Evolutionary conservation across 2,113 vertebrate genomes (phyloP), one percentile per base, ranked within the genome.

Genomic region (Sphaerodactylus townsendi): DNA sequence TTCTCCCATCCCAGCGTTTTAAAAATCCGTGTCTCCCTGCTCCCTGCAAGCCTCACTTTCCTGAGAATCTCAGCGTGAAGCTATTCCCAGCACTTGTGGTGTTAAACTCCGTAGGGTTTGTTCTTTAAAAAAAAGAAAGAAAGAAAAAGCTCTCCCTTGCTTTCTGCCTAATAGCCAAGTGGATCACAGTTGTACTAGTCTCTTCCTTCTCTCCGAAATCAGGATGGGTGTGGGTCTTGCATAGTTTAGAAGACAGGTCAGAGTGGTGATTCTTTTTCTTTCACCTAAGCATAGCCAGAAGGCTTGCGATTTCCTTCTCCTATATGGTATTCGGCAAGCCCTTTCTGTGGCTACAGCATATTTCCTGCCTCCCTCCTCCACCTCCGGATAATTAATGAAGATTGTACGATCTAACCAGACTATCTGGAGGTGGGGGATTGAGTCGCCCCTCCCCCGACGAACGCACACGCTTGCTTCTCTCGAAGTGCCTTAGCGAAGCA

Each of bases 31-130:
- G 66, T 59, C 69, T n/a, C 53, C 66, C 65, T 56, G 10, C 37
- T 81, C 44, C 79, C 69, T 62, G 70, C 69, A 65, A 62, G 66
- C 76, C 78, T 72, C 68, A 79, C 66, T 78, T 85, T 85, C 76
- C 37, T 17, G 5, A 37, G 35, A 13, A 69, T 46, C 65, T 70
- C 6, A 11, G 56, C 85, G 6, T 8, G 50, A 39, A 71, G 66
- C 80, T 72, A 71, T 82, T 77, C 75, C 41, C 68, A 28, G 28
- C 13, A 28, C 80, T 50, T 25, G 56, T 53, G 68, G 68, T 82
- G 56, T 35, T 78, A 46, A 78, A 73, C 21, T 65, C 79, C 56
- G 70, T 46, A 14, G 50, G 82, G 66, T 44, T 15, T 68, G 30
- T 30, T 69, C 74, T 50, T n/a, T n/a, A n/a, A n/a, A n/a, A n/a